Conservation (phyloP, 2,113 vertebrate species). For the Mobula hypostoma region DNA sequence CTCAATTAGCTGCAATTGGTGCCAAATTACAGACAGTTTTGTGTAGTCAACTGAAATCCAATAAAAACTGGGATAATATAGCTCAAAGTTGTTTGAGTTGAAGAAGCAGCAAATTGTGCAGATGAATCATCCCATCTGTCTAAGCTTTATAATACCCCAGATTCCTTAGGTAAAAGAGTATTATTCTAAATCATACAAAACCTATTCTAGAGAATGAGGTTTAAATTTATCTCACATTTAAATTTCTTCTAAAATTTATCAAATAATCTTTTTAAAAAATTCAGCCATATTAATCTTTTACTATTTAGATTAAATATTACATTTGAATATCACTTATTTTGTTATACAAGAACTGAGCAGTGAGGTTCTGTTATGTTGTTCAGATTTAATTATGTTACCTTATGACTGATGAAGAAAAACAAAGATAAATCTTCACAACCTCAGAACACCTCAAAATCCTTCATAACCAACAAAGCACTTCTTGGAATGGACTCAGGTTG, state of each 20-base stretch:
- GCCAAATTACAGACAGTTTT: conserved; percentile 32
- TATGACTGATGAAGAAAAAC: not conserved
- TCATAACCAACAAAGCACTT: no score
- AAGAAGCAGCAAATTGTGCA: not conserved
- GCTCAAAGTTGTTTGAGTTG: conserved; percentile 10
- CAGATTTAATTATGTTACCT: not conserved
- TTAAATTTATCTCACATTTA: conserved; percentile 10
- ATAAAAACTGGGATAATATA: conserved; percentile 23
- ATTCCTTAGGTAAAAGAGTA: not conserved
- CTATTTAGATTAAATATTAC: not conserved
- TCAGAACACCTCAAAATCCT: no score
- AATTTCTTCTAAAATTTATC: not conserved
- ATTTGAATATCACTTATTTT: not conserved
- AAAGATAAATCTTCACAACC: no score
- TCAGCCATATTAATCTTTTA: not conserved
- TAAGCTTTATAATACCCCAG: not conserved
- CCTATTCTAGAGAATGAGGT: not conserved
- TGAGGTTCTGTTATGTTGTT: not conserved
- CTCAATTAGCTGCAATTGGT: conserved; percentile 23
- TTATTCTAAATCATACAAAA: not conserved
- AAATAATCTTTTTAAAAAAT: not conserved
- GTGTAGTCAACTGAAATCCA: not conserved
- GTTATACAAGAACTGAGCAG: not conserved
- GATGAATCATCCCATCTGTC: conserved; percentile 10
- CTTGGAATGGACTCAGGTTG: no score